Percentiles rank a stretch among this genome's conserved stretches.
phyloP scores from a whole-genome alignment of 1,140 invertebrate genomes.

The Drosophila pachea region DNA sequence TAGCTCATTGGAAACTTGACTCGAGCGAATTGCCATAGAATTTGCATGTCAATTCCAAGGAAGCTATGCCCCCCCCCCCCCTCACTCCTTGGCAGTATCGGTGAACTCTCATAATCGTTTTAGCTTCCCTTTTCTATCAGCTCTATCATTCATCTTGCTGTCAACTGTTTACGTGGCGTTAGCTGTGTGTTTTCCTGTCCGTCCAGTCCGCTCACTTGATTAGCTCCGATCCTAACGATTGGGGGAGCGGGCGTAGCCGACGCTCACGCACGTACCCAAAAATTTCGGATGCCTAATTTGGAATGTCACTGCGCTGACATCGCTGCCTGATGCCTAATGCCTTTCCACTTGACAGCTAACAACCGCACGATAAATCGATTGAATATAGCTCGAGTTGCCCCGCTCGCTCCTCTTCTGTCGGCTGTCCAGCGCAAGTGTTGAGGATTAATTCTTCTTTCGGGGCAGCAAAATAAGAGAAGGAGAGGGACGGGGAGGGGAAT shows the following conservation, averaged over 20 bases:
- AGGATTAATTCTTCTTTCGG: slow-evolving; percentile 56
- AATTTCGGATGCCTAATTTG: slow-evolving; percentile 70
- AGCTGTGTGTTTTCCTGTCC: neutral
- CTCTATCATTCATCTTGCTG: slow-evolving; percentile 7
- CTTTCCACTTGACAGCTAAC: slow-evolving; percentile 71
- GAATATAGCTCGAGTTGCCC: slow-evolving; percentile 52
- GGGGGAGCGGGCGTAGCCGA: neutral
- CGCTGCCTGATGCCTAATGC: slow-evolving; percentile 52
- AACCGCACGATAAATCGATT: slow-evolving; percentile 70
- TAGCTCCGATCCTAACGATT: slow-evolving; percentile 6
- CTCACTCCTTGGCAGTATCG: no score
- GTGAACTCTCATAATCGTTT: neutral
- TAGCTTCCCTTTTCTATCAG: neutral
- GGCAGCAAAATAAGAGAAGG: neutral
- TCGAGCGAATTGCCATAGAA: neutral
- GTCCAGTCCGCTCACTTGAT: neutral
- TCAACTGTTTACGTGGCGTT: no score
- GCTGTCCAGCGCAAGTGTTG: slow-evolving; percentile 39
- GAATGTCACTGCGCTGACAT: slow-evolving; percentile 68
- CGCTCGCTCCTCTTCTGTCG: neutral
- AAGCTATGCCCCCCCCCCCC: no score
- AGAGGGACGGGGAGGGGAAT: slow-evolving; percentile 14
- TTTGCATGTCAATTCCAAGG: no score
- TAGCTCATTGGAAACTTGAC: neutral
- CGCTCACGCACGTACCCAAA: slow-evolving; percentile 39